Evolutionary conservation across 2,888 invertebrate genomes (phyloP).

Genomic region (Schizaphis graminum): DNA sequence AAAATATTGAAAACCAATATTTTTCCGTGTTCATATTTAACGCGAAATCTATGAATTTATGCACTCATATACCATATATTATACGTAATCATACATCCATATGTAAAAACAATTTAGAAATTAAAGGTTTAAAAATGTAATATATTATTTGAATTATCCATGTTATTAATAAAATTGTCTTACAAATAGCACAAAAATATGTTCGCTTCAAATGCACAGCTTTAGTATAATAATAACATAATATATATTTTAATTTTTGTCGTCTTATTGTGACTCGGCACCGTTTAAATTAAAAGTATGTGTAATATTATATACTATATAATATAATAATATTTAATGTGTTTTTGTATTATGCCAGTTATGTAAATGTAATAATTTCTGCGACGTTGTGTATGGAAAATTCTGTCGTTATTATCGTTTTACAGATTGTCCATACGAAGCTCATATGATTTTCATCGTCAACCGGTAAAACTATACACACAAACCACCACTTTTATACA

Average conservation of each 20-base stretch:
- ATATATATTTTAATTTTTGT: neutral
- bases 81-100: neutral
- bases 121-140: too few species aligned
- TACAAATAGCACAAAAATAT: neutral
- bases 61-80: too few species aligned
- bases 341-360: neutral
- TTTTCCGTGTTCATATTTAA: neutral
- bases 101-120: neutral
- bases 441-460: neutral
- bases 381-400: neutral
- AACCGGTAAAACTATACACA: neutral
- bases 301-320: too few species aligned
- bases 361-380: neutral
- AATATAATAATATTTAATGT: neutral
- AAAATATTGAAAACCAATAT: neutral
- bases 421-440: neutral
- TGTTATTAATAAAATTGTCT: neutral
- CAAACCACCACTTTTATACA: neutral
- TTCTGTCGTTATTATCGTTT: neutral
- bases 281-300: neutral
- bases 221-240: neutral
- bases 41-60: neutral
- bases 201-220: neutral
- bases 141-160: too few species aligned
- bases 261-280: neutral